Evolutionary conservation across 2,888 invertebrate species (phyloP), one percentile per base, ranked within the genome.

Genomic region (Ashinkailepas kermadecensis): DNA sequence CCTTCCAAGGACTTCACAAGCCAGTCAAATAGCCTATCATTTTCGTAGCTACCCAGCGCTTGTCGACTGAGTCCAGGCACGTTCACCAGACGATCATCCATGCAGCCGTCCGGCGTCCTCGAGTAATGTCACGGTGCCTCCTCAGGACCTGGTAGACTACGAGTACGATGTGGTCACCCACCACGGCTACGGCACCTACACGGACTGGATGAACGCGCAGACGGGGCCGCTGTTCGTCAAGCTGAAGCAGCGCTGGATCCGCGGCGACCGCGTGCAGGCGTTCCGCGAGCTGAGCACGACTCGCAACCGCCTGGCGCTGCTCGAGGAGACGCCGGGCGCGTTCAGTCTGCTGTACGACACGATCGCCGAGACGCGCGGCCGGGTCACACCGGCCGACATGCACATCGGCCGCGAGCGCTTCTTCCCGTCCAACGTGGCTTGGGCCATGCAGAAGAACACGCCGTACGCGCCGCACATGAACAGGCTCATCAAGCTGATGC

Each of bases 201-300:
- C 74, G 8, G 74, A 74, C 74, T 74, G 74, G 74, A 74, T 74
- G 74, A 74, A 74, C 74, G 74, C 74, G 74, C 74, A 74, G 74
- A 74, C 74, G 74, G 54, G 15, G 54, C 39, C 74, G 74, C 74
- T 74, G 39, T 74, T 74, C 74, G 9, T 9, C 54, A 39, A 23
- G 39, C 74, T 74, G 54, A 74, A 74, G 54, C 74, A 7, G 54
- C 74, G 74, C 74, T 74, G 74, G 74, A 74, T 54, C 54, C 74
- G 74, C 54, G 74, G 74, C 39, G 74, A 74, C 74, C 25, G 54
- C 74, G 74, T 23, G 74, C 54, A 74, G 54, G 54, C 74, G 15
- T 74, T 74, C 54, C 74, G 74, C 39, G 74, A 74, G 54, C 18
- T 74, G 18, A 54, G 21, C 39, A 74, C 74, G 23, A 54, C 74